Evolutionary conservation across 2,797 vertebrate genomes (phyloP), one percentile per base, ranked within the genome.

Genomic region (Macropodus opercularis): DNA sequence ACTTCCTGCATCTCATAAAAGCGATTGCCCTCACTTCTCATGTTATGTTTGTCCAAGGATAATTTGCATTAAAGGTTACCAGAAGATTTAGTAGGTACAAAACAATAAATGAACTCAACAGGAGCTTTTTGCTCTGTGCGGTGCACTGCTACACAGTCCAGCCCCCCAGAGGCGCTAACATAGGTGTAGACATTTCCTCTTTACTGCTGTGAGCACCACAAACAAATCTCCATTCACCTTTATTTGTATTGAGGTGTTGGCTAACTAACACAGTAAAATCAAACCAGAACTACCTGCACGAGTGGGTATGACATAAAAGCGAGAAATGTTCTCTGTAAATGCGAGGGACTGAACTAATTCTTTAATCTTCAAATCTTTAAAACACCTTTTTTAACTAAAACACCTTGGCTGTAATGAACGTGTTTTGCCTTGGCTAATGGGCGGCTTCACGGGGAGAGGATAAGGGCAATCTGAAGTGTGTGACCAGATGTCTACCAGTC

Each of bases 301-400:
- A 41, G 17, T 39, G 11, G 31, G 19, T 32, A 15, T 19, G 12
- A 38, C 23, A 39, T 5, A 15, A 10, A 17, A 40, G 17, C 48
- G 6, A 31, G 14, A 27, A 32, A 27, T 65, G 12, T 24, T 27
- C 19, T 39, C 24, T 26, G 12, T 19, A 12, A 26, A 60, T 54
- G 50, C 2, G 2, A 36, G 14, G 6, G 23, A 3, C 51, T 43
- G 35, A 68, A 63, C 49, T 18, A 29, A 32, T 40, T 71, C 29
- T 67, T 75, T 53, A 51, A 40, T 64, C 52, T n/a, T n/a, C n/a
- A n/a, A 51, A 40, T 64, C 52, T n/a, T n/a, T n/a, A n/a, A 54
- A 47, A 57, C 24, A 69, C 39, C 31, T 48, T 54, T 8, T 36
- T 3, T 32, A 36, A 24, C 31, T 44, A 50, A n/a, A n/a, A n/a